phyloP scores from a whole-genome alignment of 2,113 vertebrate genomes.

The Rana temporaria region DNA sequence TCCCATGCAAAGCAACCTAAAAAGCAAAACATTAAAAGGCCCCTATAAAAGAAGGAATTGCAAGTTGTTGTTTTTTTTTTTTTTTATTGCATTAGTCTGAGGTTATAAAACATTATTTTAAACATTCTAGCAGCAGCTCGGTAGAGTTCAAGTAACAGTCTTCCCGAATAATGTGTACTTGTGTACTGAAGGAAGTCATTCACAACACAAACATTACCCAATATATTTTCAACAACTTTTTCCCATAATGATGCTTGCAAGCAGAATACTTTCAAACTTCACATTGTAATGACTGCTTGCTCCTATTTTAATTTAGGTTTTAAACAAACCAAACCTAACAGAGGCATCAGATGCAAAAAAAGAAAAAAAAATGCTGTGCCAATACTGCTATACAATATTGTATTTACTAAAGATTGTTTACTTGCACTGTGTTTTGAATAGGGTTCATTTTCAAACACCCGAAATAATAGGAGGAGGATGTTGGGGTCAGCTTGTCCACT shows the following conservation, averaged over 20 bases:
- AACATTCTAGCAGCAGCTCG: slow-evolving; percentile 9
- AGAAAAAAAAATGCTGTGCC: too few species aligned
- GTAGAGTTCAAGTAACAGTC: neutral
- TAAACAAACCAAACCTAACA: too few species aligned
- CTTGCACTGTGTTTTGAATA: too few species aligned
- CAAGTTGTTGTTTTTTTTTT: slow-evolving; percentile 20
- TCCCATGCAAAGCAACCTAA: neutral
- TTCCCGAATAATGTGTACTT: slow-evolving; percentile 22
- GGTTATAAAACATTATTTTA: slow-evolving; percentile 48
- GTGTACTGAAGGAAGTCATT: slow-evolving; percentile 47
- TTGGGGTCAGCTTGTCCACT: too few species aligned
- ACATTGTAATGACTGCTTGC: too few species aligned
- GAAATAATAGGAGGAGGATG: too few species aligned
- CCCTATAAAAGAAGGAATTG: slow-evolving; percentile 36
- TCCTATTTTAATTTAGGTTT: too few species aligned
- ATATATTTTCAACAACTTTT: slow-evolving; percentile 19
- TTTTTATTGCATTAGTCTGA: slow-evolving; percentile 49
- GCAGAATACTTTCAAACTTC: neutral
- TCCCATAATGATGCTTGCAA: neutral
- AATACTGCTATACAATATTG: too few species aligned
- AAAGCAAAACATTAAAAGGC: slow-evolving; percentile 33
- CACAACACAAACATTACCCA: slow-evolving; percentile 36
- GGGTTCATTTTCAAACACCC: too few species aligned
- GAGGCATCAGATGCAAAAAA: too few species aligned
- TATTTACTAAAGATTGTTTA: too few species aligned